Percentiles rank a stretch among this genome's conserved stretches.
Conservation (phyloP, 1,140 invertebrate genomes). For the Heliconius himera region DNA sequence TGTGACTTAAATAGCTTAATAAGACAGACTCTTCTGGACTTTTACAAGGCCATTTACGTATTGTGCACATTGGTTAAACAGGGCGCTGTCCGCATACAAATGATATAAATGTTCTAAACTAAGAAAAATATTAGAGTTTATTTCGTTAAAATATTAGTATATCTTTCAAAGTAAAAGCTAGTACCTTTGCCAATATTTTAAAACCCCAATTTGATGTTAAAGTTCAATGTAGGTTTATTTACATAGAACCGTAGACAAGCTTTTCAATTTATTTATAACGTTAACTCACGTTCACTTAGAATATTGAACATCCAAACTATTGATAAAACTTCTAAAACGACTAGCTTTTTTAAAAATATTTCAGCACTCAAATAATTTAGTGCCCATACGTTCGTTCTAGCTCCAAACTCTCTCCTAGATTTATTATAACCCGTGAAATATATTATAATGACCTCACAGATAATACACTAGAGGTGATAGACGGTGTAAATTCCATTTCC, state of each 20-base stretch:
- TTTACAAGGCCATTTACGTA: too few relatives aligned
- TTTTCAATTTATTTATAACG: constrained; percentile 4
- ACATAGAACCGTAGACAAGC: background rate
- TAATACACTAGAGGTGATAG: constrained; percentile 1
- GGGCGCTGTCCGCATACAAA: too few relatives aligned
- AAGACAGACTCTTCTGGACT: too few relatives aligned
- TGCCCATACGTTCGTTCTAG: constrained; percentile 1
- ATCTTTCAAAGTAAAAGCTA: background rate
- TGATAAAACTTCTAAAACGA: constrained; percentile 13
- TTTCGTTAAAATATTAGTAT: background rate
- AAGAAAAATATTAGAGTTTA: background rate
- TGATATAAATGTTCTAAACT: too few relatives aligned
- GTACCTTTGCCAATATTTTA: background rate
- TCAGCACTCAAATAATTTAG: constrained; percentile 14
- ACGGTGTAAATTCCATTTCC: background rate
- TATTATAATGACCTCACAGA: constrained; percentile 16
- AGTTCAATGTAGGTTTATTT: constrained; percentile 2
- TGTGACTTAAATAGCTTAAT: too few relatives aligned
- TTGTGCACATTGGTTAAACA: too few relatives aligned
- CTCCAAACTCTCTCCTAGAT: constrained; percentile 1
- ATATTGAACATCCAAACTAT: constrained; percentile 13
- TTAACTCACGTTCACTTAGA: constrained; percentile 10
- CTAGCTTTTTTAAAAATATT: constrained; percentile 4
- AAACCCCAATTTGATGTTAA: background rate
- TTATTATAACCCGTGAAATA: constrained; percentile 18